Evolutionary conservation across 2,797 vertebrate genomes (phyloP), one percentile per base, ranked within the genome.

Genomic region (Uromys caudimaculatus): DNA sequence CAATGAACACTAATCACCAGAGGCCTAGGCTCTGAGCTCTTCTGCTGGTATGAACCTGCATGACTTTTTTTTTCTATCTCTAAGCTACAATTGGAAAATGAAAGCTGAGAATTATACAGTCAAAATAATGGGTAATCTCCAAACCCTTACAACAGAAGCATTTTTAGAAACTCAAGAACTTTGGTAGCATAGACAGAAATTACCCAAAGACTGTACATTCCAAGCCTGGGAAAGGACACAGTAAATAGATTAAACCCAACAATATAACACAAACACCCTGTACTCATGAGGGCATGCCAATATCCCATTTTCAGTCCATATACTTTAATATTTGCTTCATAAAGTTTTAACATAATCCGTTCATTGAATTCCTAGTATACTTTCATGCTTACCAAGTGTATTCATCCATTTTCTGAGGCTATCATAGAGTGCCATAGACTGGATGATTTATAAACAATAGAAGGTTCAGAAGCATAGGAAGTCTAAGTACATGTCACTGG

Each of bases 361-460:
- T 92, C 50, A 88, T 90, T 91, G 83, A 95, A 75, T 78, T 90
- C 32, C 24, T 84, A 76, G 21, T 16, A 88, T 64, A 56, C 83
- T 89, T 83, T 58, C 67, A 73, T 41, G 64, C n/a, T 83, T 93
- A 76, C 54, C 58, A 21, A 47, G 3, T 38, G 47, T 56, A 78
- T 50, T 24, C 64, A 52, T 21, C 60, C 50, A 69, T 77, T 76
- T 69, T 85, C 88, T 67, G 38, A 27, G 56, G 32, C 56, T 76
- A 29, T 64, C 6, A 17, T 38, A 77, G 24, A 76, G 38, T 38
- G 29, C 10, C 38, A 58, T 14, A 24, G 32, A 77, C 38, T 2
- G 4, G 38, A 54, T 24, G 17, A 69, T 47, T n/a, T 86, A 41
- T 69, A 60, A 73, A 71, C 14, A 58, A 11, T 29, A 64, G 38